Base-by-base conservation (phyloP, 2,888 invertebrate species). In the Stramonita haemastoma region DNA sequence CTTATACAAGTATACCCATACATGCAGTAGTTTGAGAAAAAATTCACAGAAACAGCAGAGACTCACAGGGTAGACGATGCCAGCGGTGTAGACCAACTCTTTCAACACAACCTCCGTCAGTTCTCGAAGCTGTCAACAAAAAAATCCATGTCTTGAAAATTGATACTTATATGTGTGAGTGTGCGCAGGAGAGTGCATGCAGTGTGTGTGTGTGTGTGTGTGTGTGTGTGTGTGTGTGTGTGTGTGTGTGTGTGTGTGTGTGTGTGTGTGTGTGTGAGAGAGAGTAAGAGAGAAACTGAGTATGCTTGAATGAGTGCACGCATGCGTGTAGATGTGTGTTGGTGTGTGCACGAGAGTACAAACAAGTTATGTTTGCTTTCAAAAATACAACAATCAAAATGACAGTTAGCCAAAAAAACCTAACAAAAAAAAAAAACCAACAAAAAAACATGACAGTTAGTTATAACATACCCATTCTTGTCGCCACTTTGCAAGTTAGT, bases 61-160 rank as follows among this genome's bases (percentile, higher is more conserved):
- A 92, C 92, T 91, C 91, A 95, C 95, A 88, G 91, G 91, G 89
- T 91, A 90, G 17, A 95, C 92, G 56, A 91, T 92, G 73, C 94
- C 93, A 83, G 94, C 92, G 32, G 94, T 95, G 90, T 93, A 93
- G 32, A 93, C 93, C 70, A 96, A 89, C 89, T 95, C 96, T 89
- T 92, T 91, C 15, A 94, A 90, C 81, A 96, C 94, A 32, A 96
- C 95, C 86, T 95, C 94, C n/a, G 94, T 93, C 87, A 96, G 91
- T 29, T 95, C 94, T 70, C 92, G 90, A 86, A 95, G 89, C 95
- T 95, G 92, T 19, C 11, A 85, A 85, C 57, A 56, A 77, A 73
- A 73, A 66, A 26, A 66, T 26, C 13, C 13, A 60, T 1, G 57
- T 57, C 8, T 1, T 22, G 1, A 22, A 60, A 60, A 60, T 77